Base-by-base conservation (phyloP, 2,888 invertebrate species). In the Pyrocoelia pectoralis region DNA sequence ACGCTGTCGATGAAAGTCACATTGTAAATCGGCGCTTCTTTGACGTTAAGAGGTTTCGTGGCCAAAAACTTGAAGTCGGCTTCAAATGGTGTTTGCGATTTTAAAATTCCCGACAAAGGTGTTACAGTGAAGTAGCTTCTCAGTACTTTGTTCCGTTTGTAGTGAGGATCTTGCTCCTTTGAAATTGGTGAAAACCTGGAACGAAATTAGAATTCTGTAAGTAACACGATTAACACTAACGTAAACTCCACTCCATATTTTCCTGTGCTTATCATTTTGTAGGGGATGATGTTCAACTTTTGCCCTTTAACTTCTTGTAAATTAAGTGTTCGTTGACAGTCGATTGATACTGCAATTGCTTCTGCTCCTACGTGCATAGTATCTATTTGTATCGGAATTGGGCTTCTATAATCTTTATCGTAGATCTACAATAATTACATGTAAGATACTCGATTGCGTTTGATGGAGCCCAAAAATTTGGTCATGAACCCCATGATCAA, bases 271-370 rank as follows among this genome's bases (percentile, higher is more conserved):
- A 82, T 76, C 18, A 89, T 78, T 48, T 80, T 81, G 78, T 88
- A 84, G 38, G 81, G 77, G 55, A 81, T 76, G 0, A 70, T 74
- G n/a, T n/a, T n/a, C n/a, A n/a, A n/a, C 0, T 83, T 82, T 58
- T 84, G 85, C 1, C 88, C 87, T 81, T 85, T 87, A 1, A 87
- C 83, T 56, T 83, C 84, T 52, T 86, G 86, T 63, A 87, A 84
- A 69, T 87, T 82, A 12, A 89, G 69, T 46, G 74, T 70, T 33
- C 68, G 69, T 1, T 68, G 53, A 56, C 74, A 77, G 70, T 87
- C 85, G 5, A 89, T 79, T 72, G 81, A 79, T 2, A 88, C 85
- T 69, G 87, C 86, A 56, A 87, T 86, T 52, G 86, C 85, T 77
- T 89, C 88, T 0, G 86, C 88, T 0, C 82, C 83, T 12, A 87